Evolutionary conservation across 1,140 invertebrate species (phyloP).

Genomic region (Cepaea nemoralis): DNA sequence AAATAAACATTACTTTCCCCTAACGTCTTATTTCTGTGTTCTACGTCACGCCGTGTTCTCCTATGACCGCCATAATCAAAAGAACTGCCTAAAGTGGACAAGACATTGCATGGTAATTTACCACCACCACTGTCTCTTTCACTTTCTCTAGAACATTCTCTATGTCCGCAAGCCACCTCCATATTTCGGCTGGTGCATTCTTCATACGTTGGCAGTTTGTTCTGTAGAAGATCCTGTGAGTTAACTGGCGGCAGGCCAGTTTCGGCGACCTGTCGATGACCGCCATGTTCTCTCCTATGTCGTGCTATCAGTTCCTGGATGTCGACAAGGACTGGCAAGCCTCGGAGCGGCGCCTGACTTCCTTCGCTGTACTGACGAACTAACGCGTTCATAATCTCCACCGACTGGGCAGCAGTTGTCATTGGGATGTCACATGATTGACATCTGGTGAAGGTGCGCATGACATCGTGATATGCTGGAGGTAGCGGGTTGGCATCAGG

Average conservation of each 20-base stretch:
- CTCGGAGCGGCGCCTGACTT: not conserved
- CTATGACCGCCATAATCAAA: not conserved
- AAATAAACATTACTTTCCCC: slow-evolving; percentile 3
- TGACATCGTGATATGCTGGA: slow-evolving; percentile 16
- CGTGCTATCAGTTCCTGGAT: slow-evolving; percentile 5
- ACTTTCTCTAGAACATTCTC: too few species aligned
- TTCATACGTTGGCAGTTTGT: slow-evolving; percentile 21
- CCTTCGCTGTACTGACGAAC: slow-evolving; percentile 19
- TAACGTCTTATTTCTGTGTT: not conserved
- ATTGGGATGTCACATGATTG: slow-evolving; percentile 13
- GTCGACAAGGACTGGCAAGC: slow-evolving; percentile 12
- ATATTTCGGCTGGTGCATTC: not conserved
- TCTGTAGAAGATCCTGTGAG: not conserved
- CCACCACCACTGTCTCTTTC: too few species aligned
- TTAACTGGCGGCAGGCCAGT: not conserved
- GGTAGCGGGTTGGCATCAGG: not conserved
- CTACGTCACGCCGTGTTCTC: not conserved
- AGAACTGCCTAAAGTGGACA: not conserved
- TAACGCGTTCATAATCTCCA: not conserved
- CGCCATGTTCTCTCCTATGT: slow-evolving; percentile 3
- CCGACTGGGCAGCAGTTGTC: not conserved
- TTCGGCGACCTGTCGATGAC: not conserved
- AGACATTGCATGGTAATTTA: not conserved
- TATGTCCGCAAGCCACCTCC: not conserved
- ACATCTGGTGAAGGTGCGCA: slow-evolving; percentile 15